Percentiles rank a stretch among this genome's conserved stretches.
Conservation (phyloP, 2,888 invertebrate genomes). For the Entomobrya proxima region DNA sequence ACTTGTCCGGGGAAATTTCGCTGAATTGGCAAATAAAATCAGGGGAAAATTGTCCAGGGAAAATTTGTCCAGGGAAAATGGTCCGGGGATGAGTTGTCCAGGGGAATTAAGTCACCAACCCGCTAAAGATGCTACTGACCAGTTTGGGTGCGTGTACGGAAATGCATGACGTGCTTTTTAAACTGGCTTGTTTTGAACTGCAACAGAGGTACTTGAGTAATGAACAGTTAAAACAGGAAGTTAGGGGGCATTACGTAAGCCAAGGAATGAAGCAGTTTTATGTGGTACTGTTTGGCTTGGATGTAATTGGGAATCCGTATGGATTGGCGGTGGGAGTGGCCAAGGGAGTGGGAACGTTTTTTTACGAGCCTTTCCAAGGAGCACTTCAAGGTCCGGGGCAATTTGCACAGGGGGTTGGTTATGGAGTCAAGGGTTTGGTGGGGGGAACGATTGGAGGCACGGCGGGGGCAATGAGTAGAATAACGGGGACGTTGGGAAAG, state of each 20-base stretch:
- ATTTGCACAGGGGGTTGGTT: constrained; percentile 96
- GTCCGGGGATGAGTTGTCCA: no score
- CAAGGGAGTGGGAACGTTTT: constrained; percentile 97
- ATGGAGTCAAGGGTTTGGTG: constrained; percentile 95
- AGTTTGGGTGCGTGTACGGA: constrained; percentile 98
- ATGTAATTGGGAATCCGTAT: constrained; percentile 99
- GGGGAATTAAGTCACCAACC: no score
- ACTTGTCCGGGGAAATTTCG: no score
- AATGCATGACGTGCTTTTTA: constrained; percentile 98
- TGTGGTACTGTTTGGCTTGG: constrained; percentile 96
- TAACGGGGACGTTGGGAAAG: constrained; percentile 83
- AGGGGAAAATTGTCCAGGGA: no score
- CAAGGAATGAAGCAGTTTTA: constrained; percentile 93
- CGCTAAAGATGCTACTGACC: no score
- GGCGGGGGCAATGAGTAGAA: constrained; percentile 94
- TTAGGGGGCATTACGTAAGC: constrained; percentile 91
- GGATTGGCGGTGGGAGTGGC: constrained; percentile 95
- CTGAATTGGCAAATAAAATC: no score
- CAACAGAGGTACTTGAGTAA: constrained; percentile 93
- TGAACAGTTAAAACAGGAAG: constrained; percentile 89
- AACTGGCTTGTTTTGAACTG: constrained; percentile 95
- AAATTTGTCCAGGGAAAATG: no score
- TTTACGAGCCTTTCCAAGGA: constrained; percentile 99
- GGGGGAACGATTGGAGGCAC: constrained; percentile 99
- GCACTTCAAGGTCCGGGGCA: constrained; percentile 99